phyloP scores from a whole-genome alignment of 2,888 invertebrate species.

The Acronicta alni region DNA sequence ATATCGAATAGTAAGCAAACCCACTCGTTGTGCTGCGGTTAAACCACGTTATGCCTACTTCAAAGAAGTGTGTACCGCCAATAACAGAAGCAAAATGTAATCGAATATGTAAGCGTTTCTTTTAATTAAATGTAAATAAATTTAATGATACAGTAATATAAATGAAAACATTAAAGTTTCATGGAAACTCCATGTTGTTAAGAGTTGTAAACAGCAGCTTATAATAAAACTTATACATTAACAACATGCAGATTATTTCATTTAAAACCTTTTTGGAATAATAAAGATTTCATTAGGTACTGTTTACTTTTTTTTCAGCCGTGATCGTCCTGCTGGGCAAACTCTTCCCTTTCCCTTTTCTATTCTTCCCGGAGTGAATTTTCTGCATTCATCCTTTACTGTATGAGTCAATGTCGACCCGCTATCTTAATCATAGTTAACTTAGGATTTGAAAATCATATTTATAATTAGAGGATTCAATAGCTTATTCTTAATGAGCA shows the following conservation, averaged over 20 bases:
- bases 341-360: too few species aligned
- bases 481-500: too few species aligned
- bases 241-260: slow-evolving; percentile 51
- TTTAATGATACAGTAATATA: slow-evolving; percentile 67
- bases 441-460: too few species aligned
- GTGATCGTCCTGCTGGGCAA: too few species aligned
- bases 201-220: slow-evolving; percentile 85
- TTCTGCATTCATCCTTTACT: too few species aligned
- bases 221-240: slow-evolving; percentile 82
- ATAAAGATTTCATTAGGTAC: too few species aligned
- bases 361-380: too few species aligned
- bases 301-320: too few species aligned
- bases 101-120: slow-evolving; percentile 61
- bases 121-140: slow-evolving; percentile 74
- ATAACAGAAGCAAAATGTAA: slow-evolving; percentile 56
- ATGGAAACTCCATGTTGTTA: slow-evolving; percentile 85
- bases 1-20: slow-evolving; percentile 55
- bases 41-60: slow-evolving; percentile 70
- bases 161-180: slow-evolving; percentile 76
- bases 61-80: slow-evolving; percentile 75
- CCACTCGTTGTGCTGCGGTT: slow-evolving; percentile 61
- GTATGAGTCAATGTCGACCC: too few species aligned
- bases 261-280: slow-evolving; percentile 11
- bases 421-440: too few species aligned
- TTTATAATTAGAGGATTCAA: too few species aligned